Conservation (phyloP, 2,888 invertebrate species). For the Tetragonula carbonaria region DNA sequence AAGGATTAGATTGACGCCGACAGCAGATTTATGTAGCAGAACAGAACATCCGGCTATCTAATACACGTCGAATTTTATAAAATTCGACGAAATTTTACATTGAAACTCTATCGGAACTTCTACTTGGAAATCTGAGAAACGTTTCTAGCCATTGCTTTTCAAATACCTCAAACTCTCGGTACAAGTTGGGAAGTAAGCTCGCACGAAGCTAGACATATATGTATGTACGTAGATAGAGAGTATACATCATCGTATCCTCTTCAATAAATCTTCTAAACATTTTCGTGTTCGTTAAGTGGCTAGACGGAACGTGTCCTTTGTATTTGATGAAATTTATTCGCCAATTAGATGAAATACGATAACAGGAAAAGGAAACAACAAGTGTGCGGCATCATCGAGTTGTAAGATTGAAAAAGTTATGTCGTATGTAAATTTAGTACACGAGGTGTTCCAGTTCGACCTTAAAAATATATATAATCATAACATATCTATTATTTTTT, state of each 20-base stretch:
- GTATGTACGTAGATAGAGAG: no score
- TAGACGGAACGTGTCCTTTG: not conserved
- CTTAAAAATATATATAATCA: not conserved
- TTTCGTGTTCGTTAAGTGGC: not conserved
- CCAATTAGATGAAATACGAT: not conserved
- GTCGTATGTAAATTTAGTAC: not conserved
- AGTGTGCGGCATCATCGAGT: not conserved
- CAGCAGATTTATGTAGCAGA: not conserved
- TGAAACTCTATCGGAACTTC: not conserved
- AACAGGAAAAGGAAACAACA: not conserved
- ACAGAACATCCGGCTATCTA: not conserved
- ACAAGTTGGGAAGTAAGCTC: not conserved
- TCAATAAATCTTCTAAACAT: not conserved
- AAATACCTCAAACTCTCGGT: not conserved
- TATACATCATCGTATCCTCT: not conserved
- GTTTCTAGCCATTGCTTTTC: not conserved
- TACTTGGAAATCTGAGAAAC: not conserved
- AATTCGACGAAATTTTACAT: not conserved
- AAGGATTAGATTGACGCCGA: no score
- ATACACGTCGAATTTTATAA: not conserved
- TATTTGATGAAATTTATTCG: not conserved
- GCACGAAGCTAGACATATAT: not conserved
- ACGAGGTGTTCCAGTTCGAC: not conserved
- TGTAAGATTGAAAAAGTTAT: not conserved
- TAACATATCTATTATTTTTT: no score